Base-by-base conservation (phyloP, 2,113 vertebrate species). In the Cololabis saira region DNA sequence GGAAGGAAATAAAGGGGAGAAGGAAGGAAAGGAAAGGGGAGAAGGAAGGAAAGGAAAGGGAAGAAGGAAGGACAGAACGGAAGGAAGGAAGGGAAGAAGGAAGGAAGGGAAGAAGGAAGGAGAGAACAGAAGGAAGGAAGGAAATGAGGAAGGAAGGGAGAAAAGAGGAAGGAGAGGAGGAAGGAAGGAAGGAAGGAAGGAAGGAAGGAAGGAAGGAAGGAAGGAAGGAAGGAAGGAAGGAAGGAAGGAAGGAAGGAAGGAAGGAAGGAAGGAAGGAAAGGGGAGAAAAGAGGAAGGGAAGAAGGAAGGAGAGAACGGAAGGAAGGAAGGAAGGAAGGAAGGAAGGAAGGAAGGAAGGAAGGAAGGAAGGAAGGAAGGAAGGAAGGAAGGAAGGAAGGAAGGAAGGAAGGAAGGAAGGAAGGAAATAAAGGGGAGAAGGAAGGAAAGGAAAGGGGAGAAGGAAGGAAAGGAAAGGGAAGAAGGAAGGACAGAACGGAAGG, bases 271-370 rank as follows among this genome's bases (percentile, higher is more conserved):
- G 37, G 12, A 15, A 17, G 55, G 61, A 44, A 41, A 50, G 47
- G 64, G 47, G 2, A 43, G 51, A 17, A 2, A 15, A 27, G n/a
- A 53, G 45, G 21, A 9, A 7, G 33, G 10, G 33, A 37, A 9
- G 5, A 5, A 24, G 18, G 11, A 8, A 27, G 44, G 70, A 61
- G 48, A 37, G 12, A 15, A n/a, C n/a, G n/a, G n/a, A n/a, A n/a
- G n/a, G n/a, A 27, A 53, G 45, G 21, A 9, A 7, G 33, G 10
- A 9, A 37, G 33, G 5, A 5, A 24, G 18, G 11, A 8, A 27
- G 44, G 70, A 61, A 51, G 37, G 12, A 15, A 17, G 55, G 61
- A 44, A 41, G 47, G 47, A 64, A 43, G 2, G 43, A 51, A 17
- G 2, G n/a, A 27, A 53, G 45, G 21, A 9, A 7, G 33, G 10